phyloP scores from a whole-genome alignment of 1,140 invertebrate genomes.

The Bombus sylvicola region DNA sequence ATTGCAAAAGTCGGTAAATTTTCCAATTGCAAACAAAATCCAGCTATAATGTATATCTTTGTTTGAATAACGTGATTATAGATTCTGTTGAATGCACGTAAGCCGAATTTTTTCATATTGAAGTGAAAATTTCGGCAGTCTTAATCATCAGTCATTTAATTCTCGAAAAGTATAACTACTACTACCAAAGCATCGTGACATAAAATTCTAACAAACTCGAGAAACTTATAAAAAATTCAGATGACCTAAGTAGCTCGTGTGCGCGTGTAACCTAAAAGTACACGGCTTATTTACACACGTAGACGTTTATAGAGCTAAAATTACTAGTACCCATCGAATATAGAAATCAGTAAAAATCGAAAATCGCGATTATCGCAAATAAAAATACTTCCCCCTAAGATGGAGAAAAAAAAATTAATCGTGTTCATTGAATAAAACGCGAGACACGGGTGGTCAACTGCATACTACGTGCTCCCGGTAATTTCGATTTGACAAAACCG shows the following conservation, averaged over 20 bases:
- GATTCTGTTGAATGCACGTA: too few relatives aligned
- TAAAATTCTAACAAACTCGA: background rate
- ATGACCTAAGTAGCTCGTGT: background rate
- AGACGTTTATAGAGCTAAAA: background rate
- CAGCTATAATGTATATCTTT: background rate
- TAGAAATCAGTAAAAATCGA: background rate
- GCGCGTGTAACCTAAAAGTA: background rate
- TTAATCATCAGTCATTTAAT: background rate
- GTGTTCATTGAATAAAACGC: background rate
- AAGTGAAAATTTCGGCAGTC: too few relatives aligned
- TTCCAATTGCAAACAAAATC: background rate
- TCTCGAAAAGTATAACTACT: background rate
- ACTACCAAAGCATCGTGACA: too few relatives aligned
- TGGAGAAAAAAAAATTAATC: background rate
- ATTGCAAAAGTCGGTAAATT: background rate
- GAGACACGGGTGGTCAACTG: background rate
- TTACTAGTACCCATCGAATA: background rate
- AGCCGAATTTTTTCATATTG: too few relatives aligned
- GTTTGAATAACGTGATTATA: too few relatives aligned
- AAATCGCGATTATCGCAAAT: background rate
- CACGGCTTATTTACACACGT: background rate
- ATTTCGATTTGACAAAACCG: constrained; percentile 1
- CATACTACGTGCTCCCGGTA: background rate
- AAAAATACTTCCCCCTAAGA: background rate
- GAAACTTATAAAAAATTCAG: background rate